These are phyloP conservation scores for Megalops atlanticus DNA, from an alignment of 2,113 vertebrate genomes.

Conservation along the genomic window DNA sequence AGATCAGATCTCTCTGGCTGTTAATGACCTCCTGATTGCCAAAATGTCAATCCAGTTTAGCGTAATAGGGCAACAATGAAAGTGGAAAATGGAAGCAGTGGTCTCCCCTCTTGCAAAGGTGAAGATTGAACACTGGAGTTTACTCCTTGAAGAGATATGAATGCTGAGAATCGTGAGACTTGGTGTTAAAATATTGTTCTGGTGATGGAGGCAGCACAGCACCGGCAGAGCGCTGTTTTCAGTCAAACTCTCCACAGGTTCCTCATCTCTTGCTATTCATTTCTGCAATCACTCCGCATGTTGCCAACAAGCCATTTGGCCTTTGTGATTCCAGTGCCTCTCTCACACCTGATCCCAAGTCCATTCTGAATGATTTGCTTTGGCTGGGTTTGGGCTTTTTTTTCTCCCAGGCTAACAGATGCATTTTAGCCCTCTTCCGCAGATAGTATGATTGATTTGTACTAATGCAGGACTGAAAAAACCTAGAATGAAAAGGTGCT, in stretches of 20 bases:
- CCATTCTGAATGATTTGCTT: no score
- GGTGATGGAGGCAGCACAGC: not conserved
- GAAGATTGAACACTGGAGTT: not conserved
- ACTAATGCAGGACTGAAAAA: no score
- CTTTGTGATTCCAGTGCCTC: no score
- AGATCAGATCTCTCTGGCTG: not conserved
- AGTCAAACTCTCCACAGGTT: not conserved
- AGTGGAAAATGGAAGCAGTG: not conserved
- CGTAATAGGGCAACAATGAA: not conserved
- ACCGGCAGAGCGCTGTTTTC: not conserved
- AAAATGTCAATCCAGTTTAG: not conserved
- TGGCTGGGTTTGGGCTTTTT: no score
- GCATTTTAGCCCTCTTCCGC: no score
- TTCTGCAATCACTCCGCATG: not conserved
- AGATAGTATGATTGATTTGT: no score
- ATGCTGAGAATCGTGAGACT: no score
- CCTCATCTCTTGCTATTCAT: no score
- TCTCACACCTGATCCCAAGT: no score
- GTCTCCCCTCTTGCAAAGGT: not conserved
- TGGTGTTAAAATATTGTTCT: not conserved
- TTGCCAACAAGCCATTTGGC: no score
- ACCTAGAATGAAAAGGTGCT: no score
- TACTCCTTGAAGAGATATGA: not conserved
- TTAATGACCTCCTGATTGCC: not conserved
- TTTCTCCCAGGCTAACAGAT: no score